Base-by-base conservation (phyloP, 2,113 vertebrate species). In the Grallaria varia region DNA sequence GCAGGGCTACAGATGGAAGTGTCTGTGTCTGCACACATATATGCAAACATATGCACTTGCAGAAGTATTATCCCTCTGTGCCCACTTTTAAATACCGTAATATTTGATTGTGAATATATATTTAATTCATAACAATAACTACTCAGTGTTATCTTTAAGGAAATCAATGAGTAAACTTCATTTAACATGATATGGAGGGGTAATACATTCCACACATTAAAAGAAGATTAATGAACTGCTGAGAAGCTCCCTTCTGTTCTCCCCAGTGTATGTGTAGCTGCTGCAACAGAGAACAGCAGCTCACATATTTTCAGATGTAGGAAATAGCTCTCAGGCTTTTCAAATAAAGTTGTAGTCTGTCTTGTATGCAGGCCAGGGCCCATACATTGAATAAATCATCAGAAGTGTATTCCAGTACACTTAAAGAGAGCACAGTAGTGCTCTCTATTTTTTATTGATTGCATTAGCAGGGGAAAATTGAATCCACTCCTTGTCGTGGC, bases 361-460 rank as follows among this genome's bases (percentile, higher is more conserved):
- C 63, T 79, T 72, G 27, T 44, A 24, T 81, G 52, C 50, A 75
- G 49, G 39, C 55, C 71, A 58, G 72, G 33, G 53, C 52, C 69
- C 91, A 72, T 81, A 91, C 39, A 58, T 79, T 93, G 71, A 97
- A 96, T 97, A 97, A 97, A 96, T 97, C 80, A 96, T 95, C 79
- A 95, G 93, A 96, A 96, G 87, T 33, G 7, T 71, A 52, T 94
- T 97, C 66, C 83, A 62, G 22, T 52, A 66, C 73, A 92, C 86
- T 84, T 96, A 87, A 94, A 97, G 91, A 93, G 49, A 87, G 18
- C 86, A 44, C 22, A 39, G 28, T 76, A 93, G 73, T 77, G 69
- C 25, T 81, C 55, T 69, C 52, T 84, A 62, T 67, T 72, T 93
- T 95, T 91, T 97, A 93, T 93, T 94, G 96, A 92, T 95, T 97